Conservation (phyloP, 2,113 vertebrate genomes). For the Miniopterus natalensis region DNA sequence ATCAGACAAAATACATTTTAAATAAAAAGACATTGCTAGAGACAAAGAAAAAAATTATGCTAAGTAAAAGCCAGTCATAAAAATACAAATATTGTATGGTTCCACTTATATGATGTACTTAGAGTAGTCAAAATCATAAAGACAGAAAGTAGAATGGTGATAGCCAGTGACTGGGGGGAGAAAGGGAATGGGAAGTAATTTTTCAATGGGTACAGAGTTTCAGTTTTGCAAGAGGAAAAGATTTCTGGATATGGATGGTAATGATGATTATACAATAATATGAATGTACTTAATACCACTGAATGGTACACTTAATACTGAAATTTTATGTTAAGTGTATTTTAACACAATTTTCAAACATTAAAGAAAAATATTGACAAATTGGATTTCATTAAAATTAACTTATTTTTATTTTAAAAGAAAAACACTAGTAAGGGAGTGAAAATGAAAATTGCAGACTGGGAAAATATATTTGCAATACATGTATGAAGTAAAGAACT, state of each 20-base stretch:
- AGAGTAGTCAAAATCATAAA: neutral
- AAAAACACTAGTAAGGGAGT: neutral
- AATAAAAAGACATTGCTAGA: neutral
- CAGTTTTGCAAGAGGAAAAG: neutral
- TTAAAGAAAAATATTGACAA: slow-evolving; percentile 40
- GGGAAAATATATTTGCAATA: neutral
- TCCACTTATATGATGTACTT: neutral
- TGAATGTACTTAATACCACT: neutral
- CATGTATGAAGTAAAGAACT: neutral
- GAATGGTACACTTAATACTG: neutral
- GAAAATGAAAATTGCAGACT: neutral
- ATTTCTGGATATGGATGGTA: neutral
- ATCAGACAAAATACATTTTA: slow-evolving; percentile 14
- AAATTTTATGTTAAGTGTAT: neutral
- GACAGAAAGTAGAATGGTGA: neutral
- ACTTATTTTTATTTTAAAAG: neutral
- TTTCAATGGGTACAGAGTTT: neutral
- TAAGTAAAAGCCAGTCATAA: slow-evolving; percentile 7
- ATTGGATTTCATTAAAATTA: slow-evolving; percentile 45
- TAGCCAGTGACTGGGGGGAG: neutral
- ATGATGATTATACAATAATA: neutral
- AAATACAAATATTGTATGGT: neutral
- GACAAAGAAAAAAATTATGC: neutral
- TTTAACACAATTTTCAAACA: neutral
- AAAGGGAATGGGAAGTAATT: neutral